A percentile compares a stretch with the other conserved stretches of the same genome.
Evolutionary conservation across 2,113 vertebrate species (phyloP).

Genomic region (Alligator mississippiensis): DNA sequence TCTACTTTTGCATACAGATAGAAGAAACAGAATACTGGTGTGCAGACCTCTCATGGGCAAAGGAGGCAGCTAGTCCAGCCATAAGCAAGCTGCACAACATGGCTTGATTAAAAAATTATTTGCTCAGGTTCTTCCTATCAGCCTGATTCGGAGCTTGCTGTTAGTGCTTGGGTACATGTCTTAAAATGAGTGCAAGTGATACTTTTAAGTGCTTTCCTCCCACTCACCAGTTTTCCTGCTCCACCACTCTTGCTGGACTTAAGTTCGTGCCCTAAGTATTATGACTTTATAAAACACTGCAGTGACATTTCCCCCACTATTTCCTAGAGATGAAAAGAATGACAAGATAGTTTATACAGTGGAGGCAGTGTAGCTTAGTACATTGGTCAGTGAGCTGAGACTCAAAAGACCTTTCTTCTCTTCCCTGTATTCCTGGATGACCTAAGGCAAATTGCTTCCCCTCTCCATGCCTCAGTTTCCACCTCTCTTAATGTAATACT

Average conservation of each 20-base stretch:
- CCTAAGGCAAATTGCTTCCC: not conserved
- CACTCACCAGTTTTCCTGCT: not conserved
- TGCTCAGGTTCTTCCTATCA: not conserved
- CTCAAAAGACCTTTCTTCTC: not conserved
- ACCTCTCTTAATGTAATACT: not conserved
- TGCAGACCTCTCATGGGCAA: not conserved
- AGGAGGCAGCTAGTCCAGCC: not conserved
- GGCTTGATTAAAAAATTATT: not conserved
- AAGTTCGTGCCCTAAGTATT: not conserved
- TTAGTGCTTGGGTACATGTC: not conserved
- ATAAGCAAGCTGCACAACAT: not conserved
- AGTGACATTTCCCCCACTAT: no score
- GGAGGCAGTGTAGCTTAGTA: not conserved
- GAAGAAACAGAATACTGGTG: fast-evolving
- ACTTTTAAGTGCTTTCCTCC: not conserved
- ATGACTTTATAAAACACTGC: no score
- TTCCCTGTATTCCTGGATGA: not conserved
- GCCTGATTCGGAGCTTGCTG: not conserved
- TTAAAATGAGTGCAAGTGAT: not conserved
- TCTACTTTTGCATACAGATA: not conserved
- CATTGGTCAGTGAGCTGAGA: not conserved
- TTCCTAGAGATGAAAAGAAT: conserved; percentile 41
- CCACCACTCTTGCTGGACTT: not conserved
- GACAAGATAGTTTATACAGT: not conserved
- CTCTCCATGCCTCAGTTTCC: not conserved